Evolutionary conservation across 2,113 vertebrate genomes (phyloP), one percentile per base, ranked within the genome.

Genomic region (Poeciliopsis turrubarensis): DNA sequence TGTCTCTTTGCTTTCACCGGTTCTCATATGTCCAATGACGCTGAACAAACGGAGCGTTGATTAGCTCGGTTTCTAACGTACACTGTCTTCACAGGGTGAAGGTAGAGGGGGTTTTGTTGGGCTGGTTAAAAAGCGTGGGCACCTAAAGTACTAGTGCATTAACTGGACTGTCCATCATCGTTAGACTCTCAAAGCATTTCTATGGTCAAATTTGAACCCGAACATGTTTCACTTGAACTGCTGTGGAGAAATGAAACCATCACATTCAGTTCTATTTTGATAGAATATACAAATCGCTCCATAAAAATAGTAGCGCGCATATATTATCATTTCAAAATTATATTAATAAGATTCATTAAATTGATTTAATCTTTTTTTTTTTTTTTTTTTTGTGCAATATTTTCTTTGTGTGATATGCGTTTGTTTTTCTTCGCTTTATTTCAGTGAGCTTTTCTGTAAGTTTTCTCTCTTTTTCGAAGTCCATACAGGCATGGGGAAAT

Each of bases 41-140:
- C 68, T 67, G 65, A 83, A 25, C 67, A 79, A 85, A 87, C 82
- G 65, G 2, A n/a, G 9, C 17, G 80, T 78, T 71, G 77, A 47
- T 47, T 47, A 19, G 14, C 44, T 47, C 44, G 5, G 17, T 83
- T 73, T 77, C 60, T 71, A 51, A 37, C 30, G 61, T 62, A 60
- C 60, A 34, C 47, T 3, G 47, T 12, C 22, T 57, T 57, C 25
- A 25, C 22, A 57, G 44, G 25, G 25, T 25, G 22, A n/a, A 57
- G 9, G 30, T 71, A 41, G 73, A 74, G 61, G 17, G 60, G 26
- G 62, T 79, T 61, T 65, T 72, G 75, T 75, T 72, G 47, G 73
- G 62, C 8, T 68, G 60, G 73, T 75, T 9, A 77, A 77, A 17
- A 60, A 69, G 77, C 7, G 73, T 68, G 44, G 44, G 44, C 44